Base-by-base conservation (phyloP, 2,113 vertebrate genomes). In the Calyptommatus sinebrachiatus region DNA sequence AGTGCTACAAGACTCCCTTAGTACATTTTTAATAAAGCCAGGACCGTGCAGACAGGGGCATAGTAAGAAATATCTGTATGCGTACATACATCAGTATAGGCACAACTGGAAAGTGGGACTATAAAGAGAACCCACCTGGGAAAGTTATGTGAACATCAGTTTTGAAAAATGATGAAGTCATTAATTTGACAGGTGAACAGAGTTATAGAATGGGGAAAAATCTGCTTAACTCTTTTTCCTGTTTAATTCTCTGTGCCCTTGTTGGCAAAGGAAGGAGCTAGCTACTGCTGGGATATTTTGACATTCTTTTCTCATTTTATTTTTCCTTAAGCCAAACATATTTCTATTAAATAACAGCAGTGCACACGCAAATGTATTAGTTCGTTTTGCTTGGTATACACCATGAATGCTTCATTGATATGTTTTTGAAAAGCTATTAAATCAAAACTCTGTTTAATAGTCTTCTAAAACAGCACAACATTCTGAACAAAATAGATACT, bases 401-500 rank as follows among this genome's bases (percentile, higher is more conserved):
- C 85, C 28, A 35, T 3, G 14, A 65, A 14, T 28, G 26, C 14
- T 71, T 61, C 31, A n/a, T 78, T 90, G 22, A 41, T 7, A 45
- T 18, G 46, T 41, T 60, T 7, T 71, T 60, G 61, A 45, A 24
- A 71, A 2, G 21, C 0, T 29, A 18, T 31, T 57, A 80, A 85
- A 66, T 62, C 5, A 71, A 69, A 85, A 80, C 63, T 45, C 63
- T 26, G 70, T 21, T 29, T 57, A 81, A 14, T n/a, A 53, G 14
- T 11, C 48, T 24, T 4, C n/a, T 70, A 16, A 78, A 60, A 57
- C 24, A 63, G 4, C 26, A 46, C 5, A 22, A 21, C 28, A 61
- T 77, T 63, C 78, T 77, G 45, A 85, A 81, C 60, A 48, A 83
- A 29, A 77, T 61, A 62, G 8, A 57, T 74, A 62, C 79, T 1